Evolutionary conservation across 1,140 invertebrate species (phyloP).

Genomic region (Archivesica marissinica): DNA sequence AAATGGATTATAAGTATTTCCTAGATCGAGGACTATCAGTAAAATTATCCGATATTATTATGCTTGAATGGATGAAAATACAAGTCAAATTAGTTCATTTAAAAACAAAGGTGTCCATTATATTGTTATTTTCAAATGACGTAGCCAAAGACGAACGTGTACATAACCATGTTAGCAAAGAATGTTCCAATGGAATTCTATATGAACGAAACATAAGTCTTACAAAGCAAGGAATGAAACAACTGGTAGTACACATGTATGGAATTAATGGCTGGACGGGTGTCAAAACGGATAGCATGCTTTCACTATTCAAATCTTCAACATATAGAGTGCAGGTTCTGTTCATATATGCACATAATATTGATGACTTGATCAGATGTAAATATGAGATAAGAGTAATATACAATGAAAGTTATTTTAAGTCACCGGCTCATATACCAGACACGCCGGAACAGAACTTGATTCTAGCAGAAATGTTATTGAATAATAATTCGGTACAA

Average conservation of each 20-base stretch:
- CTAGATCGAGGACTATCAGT: background rate
- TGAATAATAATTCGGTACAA: background rate
- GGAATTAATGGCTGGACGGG: background rate
- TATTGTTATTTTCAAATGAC: background rate
- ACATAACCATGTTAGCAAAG: background rate
- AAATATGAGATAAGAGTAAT: background rate
- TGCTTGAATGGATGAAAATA: background rate
- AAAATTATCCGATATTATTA: background rate
- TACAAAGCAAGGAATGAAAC: background rate
- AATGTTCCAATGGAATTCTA: background rate
- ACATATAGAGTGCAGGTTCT: background rate
- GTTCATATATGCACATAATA: background rate
- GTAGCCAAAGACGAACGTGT: background rate
- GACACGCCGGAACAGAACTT: background rate
- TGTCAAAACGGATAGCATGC: background rate
- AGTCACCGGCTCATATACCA: background rate
- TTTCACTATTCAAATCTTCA: background rate
- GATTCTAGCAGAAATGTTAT: background rate
- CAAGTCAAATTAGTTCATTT: background rate
- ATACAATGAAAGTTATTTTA: background rate
- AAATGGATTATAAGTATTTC: background rate
- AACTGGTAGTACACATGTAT: background rate
- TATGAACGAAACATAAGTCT: background rate
- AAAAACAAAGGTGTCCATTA: background rate
- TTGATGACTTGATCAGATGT: background rate